Evolutionary conservation across 92 coral and sea anemone genomes (phyloP).

Genomic region (Bergia puertoricense): DNA sequence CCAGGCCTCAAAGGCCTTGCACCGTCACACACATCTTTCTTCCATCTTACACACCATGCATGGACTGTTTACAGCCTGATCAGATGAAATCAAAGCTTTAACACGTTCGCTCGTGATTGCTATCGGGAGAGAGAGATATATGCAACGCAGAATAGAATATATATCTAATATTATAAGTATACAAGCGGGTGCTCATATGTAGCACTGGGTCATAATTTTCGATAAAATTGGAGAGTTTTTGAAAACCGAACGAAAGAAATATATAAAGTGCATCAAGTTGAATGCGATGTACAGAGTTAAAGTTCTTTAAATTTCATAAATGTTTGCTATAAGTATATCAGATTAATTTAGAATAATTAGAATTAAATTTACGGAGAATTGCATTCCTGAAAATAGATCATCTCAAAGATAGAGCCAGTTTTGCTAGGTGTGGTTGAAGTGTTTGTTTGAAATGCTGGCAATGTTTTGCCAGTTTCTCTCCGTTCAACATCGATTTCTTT

Average conservation of each 20-base stretch:
- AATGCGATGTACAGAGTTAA: conserved; percentile 32
- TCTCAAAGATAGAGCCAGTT: not conserved
- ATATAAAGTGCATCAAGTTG: conserved; percentile 24
- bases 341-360: conserved; percentile 29
- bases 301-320: conserved; percentile 34
- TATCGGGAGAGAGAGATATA: not conserved
- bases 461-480: too few species aligned
- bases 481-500: too few species aligned
- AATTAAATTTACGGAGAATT: conserved; percentile 13
- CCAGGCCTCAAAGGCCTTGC: conserved; percentile 40
- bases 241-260: conserved; percentile 15
- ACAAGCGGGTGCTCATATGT: not conserved
- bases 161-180: conserved; percentile 35
- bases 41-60: conserved; percentile 16
- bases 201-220: conserved; percentile 15
- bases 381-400: not conserved
- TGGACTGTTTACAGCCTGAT: conserved; percentile 23
- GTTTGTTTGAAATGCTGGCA: too few species aligned
- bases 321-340: conserved; percentile 25
- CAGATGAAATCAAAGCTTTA: not conserved
- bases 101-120: conserved; percentile 26
- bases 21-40: not conserved
- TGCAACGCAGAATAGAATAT: conserved; percentile 24
- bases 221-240: conserved; percentile 27
- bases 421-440: not conserved